Evolutionary conservation across 2,113 vertebrate genomes (phyloP), one percentile per base, ranked within the genome.

Genomic region (Accipiter virgatus): DNA sequence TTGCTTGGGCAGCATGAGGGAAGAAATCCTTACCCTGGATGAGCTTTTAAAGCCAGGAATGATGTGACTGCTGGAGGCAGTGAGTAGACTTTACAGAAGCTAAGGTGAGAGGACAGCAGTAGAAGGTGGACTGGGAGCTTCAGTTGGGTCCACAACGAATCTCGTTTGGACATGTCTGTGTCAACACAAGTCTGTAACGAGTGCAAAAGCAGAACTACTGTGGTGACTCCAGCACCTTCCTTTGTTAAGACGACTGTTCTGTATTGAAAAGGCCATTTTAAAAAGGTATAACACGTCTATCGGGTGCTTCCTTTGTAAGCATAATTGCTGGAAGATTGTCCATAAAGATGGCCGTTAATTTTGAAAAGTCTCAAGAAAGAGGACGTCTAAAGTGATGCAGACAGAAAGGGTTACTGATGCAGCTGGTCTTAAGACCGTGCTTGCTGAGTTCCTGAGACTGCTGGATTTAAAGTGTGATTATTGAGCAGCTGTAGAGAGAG

Each of bases 91-190:
- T 40, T 9, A 3, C 31, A 34, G 61, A 32, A 56, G 43, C 38
- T 32, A 7, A 56, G 27, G 11, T 56, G 65, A 32, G 61, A 84
- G 40, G 20, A 9, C 0, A 25, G 42, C 27, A 13, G 23, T 9
- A 34, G 40, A 26, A 59, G 9, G 22, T 36, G 67, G n/a, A 17
- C 31, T 32, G 48, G n/a, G 53, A 73, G 5, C 7, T 17, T 31
- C 71, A 63, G 25, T 0, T 16, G n/a, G 16, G 4, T 11, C 42
- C 1, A 1, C 12, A n/a, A 20, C 21, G 29, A 50, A 23, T 63
- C 29, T 34, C 16, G 43, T 65, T 55, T 61, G 85, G 43, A 26
- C 50, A 16, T 52, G 25, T 52, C 25, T 26, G 14, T 15, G 25
- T 26, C 50, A 52, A 26, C 50, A 7, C 17, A 11, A 7, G 31